Evolutionary conservation across 2,888 invertebrate genomes (phyloP), one percentile per base, ranked within the genome.

Genomic region (Osmoderma eremita): DNA sequence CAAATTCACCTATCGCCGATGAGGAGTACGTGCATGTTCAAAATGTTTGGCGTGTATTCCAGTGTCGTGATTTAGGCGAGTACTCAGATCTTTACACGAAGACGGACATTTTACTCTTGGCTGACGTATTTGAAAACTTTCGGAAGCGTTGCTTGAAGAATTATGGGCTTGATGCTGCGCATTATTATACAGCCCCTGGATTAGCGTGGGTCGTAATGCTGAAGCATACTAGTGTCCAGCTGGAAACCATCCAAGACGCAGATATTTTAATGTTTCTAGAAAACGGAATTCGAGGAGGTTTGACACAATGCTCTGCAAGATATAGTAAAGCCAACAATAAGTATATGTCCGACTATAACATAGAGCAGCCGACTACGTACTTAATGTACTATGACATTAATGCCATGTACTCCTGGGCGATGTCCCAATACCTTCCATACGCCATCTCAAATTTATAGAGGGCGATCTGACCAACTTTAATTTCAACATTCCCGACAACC

Each of bases 91-190:
- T 76, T 12, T 76, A 76, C 63, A 41, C 77, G 12, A 73, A 74
- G 68, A 71, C 72, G 5, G 77, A 78, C 68, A 76, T 78, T 1
- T 58, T 75, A n/a, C 65, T 77, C 13, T 54, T 75, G 45, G 68
- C 72, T 15, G 77, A 78, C 56, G 68, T 77, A 15, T 77, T 77
- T 61, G 76, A 78, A 68, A 74, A 78, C 64, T 78, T 78, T 64
- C 41, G 77, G 13, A 41, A 69, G 5, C 69, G 72, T 3, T 74
- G 74, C 48, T 50, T 74, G 12, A 12, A 49, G 20, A 67, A 68
- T 3, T 78, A 77, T 65, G 65, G 63, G 3, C 48, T 77, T 1
- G 76, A 76, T 69, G 76, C 75, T 10, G 67, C 67, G n/a, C 67
- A 66, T 45, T 77, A 74, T 67, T 72, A 69, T 42, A 73, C 72